Evolutionary conservation across 1,140 invertebrate species (phyloP), one percentile per base, ranked within the genome.

Genomic region (Tenebrio molitor): DNA sequence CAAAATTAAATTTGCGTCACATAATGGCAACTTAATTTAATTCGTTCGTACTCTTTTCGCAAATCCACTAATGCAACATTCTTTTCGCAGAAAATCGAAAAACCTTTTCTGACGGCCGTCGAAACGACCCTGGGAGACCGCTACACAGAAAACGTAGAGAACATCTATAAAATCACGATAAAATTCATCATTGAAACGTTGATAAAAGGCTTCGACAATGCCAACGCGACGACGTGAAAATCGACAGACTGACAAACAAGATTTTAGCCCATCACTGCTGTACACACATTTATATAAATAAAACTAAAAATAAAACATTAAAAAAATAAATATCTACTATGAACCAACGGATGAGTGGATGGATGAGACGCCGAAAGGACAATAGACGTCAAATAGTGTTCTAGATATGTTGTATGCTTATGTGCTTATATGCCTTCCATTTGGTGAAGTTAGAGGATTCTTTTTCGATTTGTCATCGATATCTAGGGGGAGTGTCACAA

Each of bases 101-200:
- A 90, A 70, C 94, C 95, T 4, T 97, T 97, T 84, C 85, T 97
- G 78, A 89, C 92, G 74, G 93, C 95, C 0, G 94, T 96, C 17
- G 90, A 93, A 77, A 88, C 89, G 42, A 96, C 94, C 0, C 85
- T 96, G 14, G 93, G 93, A 0, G 94, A 97, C 77, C 88, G 95
- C 21, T 97, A 94, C 84, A 95, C 94, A 7, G 93, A 95, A 53
- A 97, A 96, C 84, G 94, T 97, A 71, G 94, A 96, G 80, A 91
- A 88, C 73, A 95, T 96, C 76, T 97, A 97, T 86, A 93, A 94
- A 85, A 89, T 95, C 74, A 95, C 94, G 66, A 96, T 97, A 79
- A 94, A 95, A 80, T 95, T 96, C 79, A 94, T 97, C 74, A 89
- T 97, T 79, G 90, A 95, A 80, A 95, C 94, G 0, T 84, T 97